These are phyloP conservation scores for Caloenas nicobarica DNA, from an alignment of 2,113 vertebrate genomes.

Conservation along the genomic window DNA sequence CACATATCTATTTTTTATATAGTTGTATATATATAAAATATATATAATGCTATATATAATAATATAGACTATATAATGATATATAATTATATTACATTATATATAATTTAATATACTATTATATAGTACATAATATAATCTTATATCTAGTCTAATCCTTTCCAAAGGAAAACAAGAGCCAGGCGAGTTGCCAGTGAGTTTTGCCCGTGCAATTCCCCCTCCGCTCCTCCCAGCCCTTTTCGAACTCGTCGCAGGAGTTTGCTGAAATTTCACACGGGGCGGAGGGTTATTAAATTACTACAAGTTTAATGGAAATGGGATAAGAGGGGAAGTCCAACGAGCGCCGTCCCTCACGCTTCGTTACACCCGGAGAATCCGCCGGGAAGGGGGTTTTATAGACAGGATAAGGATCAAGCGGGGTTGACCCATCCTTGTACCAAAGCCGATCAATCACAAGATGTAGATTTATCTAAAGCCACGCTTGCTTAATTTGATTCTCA, in stretches of 20 bases:
- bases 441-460: accelerated
- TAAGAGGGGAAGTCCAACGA: background rate
- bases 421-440: background rate
- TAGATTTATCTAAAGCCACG: background rate
- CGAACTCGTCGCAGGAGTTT: accelerated
- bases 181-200: accelerated
- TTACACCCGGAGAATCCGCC: background rate
- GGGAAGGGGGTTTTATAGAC: background rate
- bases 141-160: background rate
- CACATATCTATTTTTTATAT: background rate
- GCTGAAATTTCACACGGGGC: background rate
- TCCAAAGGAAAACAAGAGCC: background rate
- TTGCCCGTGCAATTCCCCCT: background rate
- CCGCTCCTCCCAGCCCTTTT: background rate
- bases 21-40: too few species aligned
- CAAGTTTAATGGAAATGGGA: background rate
- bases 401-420: background rate
- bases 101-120: too few species aligned
- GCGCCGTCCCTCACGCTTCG: background rate
- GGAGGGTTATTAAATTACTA: background rate
- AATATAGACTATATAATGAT: background rate
- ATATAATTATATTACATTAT: background rate
- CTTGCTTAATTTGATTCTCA: background rate
- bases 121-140: background rate
- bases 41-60: background rate